Percentiles rank a stretch among this genome's conserved stretches.
These are phyloP conservation scores for Drosophila peninsularis DNA, from an alignment of 2,888 invertebrate species.

Conservation along the genomic window DNA sequence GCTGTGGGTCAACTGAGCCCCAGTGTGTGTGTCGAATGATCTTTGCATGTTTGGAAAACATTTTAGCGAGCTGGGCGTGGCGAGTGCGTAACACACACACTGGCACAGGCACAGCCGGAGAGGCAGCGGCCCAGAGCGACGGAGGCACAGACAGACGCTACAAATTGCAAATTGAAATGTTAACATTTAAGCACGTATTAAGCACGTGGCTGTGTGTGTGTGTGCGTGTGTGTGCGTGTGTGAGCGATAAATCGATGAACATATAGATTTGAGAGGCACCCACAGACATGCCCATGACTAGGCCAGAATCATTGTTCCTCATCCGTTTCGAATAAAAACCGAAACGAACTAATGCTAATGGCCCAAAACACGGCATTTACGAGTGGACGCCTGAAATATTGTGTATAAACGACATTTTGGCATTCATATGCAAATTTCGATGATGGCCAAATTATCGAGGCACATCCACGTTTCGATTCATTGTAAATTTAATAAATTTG, in stretches of 20 bases:
- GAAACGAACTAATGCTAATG: conserved; percentile 64
- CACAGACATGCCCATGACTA: conserved; percentile 27
- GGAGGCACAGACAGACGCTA: conserved; percentile 8
- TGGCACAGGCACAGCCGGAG: conserved; percentile 6
- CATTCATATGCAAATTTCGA: conserved; percentile 71
- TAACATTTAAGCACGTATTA: conserved; percentile 81
- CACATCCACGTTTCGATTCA: conserved; percentile 44
- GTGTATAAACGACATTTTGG: conserved; percentile 49
- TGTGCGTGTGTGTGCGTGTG: conserved; percentile 10
- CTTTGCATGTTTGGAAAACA: conserved; percentile 78
- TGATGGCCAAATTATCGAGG: conserved; percentile 73
- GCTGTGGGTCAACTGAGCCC: conserved; percentile 36
- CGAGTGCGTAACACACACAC: conserved; percentile 63
- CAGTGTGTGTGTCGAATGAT: conserved; percentile 54
- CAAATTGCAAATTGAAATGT: conserved; percentile 79
- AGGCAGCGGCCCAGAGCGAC: conserved; percentile 5
- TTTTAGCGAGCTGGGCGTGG: conserved; percentile 76
- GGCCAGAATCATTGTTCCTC: conserved; percentile 62
- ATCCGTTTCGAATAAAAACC: conserved; percentile 65
- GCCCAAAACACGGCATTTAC: conserved; percentile 59
- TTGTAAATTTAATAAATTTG: conserved; percentile 74
- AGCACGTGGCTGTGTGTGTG: conserved; percentile 51
- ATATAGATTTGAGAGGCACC: conserved; percentile 50
- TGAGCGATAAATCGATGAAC: conserved; percentile 68
- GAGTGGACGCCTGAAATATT: conserved; percentile 30